These are phyloP conservation scores for Micropoecilia bifurca DNA, from an alignment of 2,797 vertebrate species.

Conservation along the genomic window DNA sequence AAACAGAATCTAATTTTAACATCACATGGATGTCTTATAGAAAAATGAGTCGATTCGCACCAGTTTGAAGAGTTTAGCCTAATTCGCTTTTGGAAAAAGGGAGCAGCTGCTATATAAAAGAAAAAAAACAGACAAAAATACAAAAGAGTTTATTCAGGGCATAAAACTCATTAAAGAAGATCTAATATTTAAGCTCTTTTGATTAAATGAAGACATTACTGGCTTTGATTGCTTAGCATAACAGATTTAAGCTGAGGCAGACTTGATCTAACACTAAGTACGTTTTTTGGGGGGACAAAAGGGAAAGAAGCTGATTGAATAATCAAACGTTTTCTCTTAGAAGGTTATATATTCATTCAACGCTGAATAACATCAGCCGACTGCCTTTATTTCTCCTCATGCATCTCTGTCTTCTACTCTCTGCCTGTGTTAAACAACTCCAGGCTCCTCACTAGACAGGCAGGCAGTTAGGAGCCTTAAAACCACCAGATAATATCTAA, in stretches of 20 bases:
- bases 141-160: not conserved
- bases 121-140: not conserved
- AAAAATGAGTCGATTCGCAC: not conserved
- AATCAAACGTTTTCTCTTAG: not conserved
- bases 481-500: constrained; percentile 6
- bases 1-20: not conserved
- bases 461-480: not conserved
- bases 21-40: not conserved
- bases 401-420: not conserved
- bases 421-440: not conserved
- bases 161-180: not conserved
- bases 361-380: not conserved
- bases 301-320: not conserved
- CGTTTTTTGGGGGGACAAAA: not conserved
- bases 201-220: constrained; percentile 3
- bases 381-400: not conserved
- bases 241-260: not conserved
- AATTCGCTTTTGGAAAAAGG: not conserved
- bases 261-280: not conserved
- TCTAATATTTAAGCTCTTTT: not conserved
- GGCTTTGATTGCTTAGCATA: constrained; percentile 8
- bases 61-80: not conserved
- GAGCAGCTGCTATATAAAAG: not conserved
- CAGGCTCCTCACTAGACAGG: not conserved
- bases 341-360: not conserved